A percentile compares a stretch with the other conserved stretches of the same genome.
Conservation (phyloP, 30 jellyfish, hydroid and myxozoan species). For the Aurelia sp. region DNA sequence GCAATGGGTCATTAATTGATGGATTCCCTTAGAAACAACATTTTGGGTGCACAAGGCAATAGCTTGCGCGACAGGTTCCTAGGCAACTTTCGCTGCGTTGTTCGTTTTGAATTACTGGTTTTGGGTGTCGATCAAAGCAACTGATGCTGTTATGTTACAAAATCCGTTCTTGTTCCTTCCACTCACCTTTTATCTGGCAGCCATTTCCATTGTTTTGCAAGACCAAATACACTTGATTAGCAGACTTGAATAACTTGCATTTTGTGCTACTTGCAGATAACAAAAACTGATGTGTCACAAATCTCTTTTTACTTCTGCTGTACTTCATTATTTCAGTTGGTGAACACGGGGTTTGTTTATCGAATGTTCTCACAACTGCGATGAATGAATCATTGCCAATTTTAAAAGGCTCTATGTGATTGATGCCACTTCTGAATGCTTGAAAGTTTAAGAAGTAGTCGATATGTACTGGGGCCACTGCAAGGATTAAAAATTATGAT, state of each 20-base stretch:
- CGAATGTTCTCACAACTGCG: slow-evolving; percentile 37
- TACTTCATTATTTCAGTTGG: slow-evolving; percentile 26
- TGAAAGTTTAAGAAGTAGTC: slow-evolving; percentile 49
- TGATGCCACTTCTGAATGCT: slow-evolving; percentile 16
- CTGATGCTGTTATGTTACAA: too few relatives aligned
- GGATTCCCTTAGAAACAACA: too few relatives aligned
- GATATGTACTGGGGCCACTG: slow-evolving; percentile 42
- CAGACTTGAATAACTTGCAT: slow-evolving; percentile 36
- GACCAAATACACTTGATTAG: slow-evolving; percentile 27
- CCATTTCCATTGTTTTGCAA: slow-evolving; percentile 40
- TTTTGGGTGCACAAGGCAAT: too few relatives aligned
- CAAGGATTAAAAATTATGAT: not conserved
- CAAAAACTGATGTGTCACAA: slow-evolving; percentile 32
- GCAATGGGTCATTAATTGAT: too few relatives aligned
- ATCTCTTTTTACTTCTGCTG: not conserved
- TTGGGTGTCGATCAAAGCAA: too few relatives aligned
- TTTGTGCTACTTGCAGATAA: slow-evolving; percentile 46
- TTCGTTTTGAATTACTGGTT: too few relatives aligned
- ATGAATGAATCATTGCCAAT: slow-evolving; percentile 43
- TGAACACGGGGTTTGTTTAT: not conserved
- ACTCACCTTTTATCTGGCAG: slow-evolving; percentile 32
- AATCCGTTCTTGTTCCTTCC: too few relatives aligned
- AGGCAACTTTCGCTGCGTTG: too few relatives aligned
- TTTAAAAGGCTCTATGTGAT: slow-evolving; percentile 50
- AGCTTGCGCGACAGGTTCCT: too few relatives aligned